Base-by-base conservation (phyloP, 2,888 invertebrate genomes). In the Sussaba pulchella region DNA sequence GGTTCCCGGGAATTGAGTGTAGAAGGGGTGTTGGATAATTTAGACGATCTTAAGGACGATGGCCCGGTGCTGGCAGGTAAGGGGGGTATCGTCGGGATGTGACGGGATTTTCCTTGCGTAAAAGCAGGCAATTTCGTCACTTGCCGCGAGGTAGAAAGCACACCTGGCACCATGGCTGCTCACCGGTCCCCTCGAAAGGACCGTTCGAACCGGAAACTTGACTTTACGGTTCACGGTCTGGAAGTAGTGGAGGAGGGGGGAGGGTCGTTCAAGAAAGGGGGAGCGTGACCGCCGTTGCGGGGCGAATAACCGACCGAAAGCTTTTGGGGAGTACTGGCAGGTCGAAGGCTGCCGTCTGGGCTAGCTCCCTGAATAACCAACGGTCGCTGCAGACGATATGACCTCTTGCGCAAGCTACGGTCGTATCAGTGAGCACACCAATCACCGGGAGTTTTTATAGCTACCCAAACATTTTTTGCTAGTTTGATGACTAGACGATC, bases 161-260 rank as follows among this genome's bases (percentile, higher is more conserved):
- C 57, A 61, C 69, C 57, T 82, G 79, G 72, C n/a, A 12, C 52
- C 72, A 21, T 64, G 39, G 14, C 39, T 26, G 61, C 57, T 47
- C 14, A 39, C 17, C 24, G 10, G 21, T 2, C 61, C 31, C 21
- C 24, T 63, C 36, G 39, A 67, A 9, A 43, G 63, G 77, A 64
- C 72, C 69, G 21, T 59, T 39, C 52, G n/a, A 57, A 50, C 43
- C 43, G 66, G 78, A 67, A 87, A 87, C 82, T 87, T 74, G 78
- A 85, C 85, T 88, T 87, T 88, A 88, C 86, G 88, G 84, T 70
- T 63, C 31, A 45, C 52, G 19, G 57, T 31, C 4, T 2, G 31
- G 31, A 31, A 2, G 31, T 2, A 6, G 31, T 31, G 31, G 31
- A 31, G 31, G 6, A 6, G 31, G 31, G 2, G 31, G 31, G 31